A percentile compares a stretch with the other conserved stretches of the same genome.
phyloP scores from a whole-genome alignment of 2,113 vertebrate genomes.

The Chlorocebus sabaeus region DNA sequence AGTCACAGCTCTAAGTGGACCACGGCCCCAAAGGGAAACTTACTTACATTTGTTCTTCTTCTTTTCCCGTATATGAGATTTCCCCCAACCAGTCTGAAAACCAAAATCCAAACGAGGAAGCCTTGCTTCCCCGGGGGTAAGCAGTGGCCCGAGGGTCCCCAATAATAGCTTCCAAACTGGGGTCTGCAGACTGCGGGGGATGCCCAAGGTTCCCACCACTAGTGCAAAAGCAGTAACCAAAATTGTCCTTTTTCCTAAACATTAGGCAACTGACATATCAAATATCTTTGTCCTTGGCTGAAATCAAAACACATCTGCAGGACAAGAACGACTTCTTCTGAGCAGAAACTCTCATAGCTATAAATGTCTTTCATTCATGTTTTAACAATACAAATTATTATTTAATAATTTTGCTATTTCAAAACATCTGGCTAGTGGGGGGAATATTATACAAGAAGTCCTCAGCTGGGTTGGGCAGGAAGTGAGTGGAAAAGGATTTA shows the following conservation, averaged over 20 bases:
- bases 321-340: neutral
- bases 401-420: constrained; percentile 53
- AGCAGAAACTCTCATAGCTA: neutral
- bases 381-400: constrained; percentile 48
- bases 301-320: constrained; percentile 39
- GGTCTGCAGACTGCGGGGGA: neutral
- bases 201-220: neutral
- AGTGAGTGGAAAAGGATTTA: neutral
- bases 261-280: neutral
- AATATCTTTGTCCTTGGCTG: neutral
- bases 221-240: constrained; percentile 17
- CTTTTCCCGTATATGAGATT: neutral
- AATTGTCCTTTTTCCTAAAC: neutral
- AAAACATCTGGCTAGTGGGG: constrained; percentile 34
- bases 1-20: neutral
- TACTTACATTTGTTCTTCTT: neutral
- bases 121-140: neutral
- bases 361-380: constrained; percentile 39
- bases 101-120: neutral
- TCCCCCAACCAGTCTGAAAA: neutral
- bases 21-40: neutral
- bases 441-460: neutral
- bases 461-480: neutral
- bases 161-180: neutral
- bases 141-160: neutral